Evolutionary conservation across 2,888 invertebrate species (phyloP).

Genomic region (Polymixis lichenea): DNA sequence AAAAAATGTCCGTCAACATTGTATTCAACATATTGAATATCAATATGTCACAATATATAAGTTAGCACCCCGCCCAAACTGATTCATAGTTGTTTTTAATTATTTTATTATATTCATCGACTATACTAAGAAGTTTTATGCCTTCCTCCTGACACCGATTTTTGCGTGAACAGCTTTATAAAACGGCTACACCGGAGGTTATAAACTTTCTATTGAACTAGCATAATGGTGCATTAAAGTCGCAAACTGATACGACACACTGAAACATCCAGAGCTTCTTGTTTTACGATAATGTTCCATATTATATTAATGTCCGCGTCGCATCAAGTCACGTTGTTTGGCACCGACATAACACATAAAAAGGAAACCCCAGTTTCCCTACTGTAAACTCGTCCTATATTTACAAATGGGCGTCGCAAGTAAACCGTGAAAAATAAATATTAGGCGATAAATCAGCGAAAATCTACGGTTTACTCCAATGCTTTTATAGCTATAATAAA

Average conservation of each 20-base stretch:
- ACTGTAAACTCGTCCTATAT: conserved; percentile 80
- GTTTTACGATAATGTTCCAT: conserved; percentile 71
- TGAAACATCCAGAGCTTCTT: conserved; percentile 67
- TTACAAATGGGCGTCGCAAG: conserved; percentile 77
- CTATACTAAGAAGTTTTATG: conserved; percentile 68
- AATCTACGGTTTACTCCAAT: conserved; percentile 84
- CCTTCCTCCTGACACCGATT: conserved; percentile 76
- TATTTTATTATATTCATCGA: conserved; percentile 60
- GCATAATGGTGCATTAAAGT: conserved; percentile 77
- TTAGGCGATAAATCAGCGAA: conserved; percentile 87
- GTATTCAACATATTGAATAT: conserved; percentile 55
- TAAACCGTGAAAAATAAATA: conserved; percentile 89
- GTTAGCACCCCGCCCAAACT: conserved; percentile 37
- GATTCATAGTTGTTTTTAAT: conserved; percentile 51
- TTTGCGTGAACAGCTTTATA: conserved; percentile 71
- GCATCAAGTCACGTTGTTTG: conserved; percentile 66
- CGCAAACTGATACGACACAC: conserved; percentile 72
- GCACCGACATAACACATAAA: conserved; percentile 69
- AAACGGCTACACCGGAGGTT: conserved; percentile 79
- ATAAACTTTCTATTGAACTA: conserved; percentile 83
- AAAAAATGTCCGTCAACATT: conserved; percentile 56
- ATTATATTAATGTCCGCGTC: conserved; percentile 65
- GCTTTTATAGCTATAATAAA: conserved; percentile 89
- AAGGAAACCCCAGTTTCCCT: conserved; percentile 75
- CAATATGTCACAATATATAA: conserved; percentile 51